Conservation (phyloP, 1,140 invertebrate genomes). For the Eufriesea mexicana region DNA sequence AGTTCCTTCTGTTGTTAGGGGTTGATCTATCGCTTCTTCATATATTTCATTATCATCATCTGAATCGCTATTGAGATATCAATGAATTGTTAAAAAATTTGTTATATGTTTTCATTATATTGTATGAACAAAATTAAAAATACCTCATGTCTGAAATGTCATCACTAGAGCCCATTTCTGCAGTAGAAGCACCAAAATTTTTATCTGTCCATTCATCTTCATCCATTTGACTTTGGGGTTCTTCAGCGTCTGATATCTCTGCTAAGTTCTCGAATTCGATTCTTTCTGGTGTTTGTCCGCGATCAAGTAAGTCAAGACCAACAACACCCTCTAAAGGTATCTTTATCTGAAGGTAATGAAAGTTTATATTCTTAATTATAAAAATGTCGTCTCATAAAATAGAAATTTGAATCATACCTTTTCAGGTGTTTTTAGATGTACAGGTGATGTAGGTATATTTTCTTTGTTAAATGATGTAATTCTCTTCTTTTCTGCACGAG, state of each 20-base stretch:
- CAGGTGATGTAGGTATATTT: slow-evolving; percentile 77
- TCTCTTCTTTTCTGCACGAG: slow-evolving; percentile 77
- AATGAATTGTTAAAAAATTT: slow-evolving; percentile 5
- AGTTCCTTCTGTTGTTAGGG: slow-evolving; percentile 86
- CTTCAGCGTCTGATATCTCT: slow-evolving; percentile 87
- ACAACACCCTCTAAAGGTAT: slow-evolving; percentile 80
- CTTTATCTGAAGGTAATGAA: slow-evolving; percentile 64
- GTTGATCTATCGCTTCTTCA: slow-evolving; percentile 85
- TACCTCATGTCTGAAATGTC: slow-evolving; percentile 88
- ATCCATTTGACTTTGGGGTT: slow-evolving; percentile 91
- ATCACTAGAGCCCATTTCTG: slow-evolving; percentile 87
- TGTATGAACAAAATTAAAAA: not conserved
- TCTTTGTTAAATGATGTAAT: slow-evolving; percentile 78
- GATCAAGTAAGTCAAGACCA: slow-evolving; percentile 84
- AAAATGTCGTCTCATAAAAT: not conserved
- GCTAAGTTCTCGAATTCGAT: slow-evolving; percentile 89
- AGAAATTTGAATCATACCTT: slow-evolving; percentile 66
- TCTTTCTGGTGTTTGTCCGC: slow-evolving; percentile 90
- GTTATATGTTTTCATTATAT: not conserved
- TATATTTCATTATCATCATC: slow-evolving; percentile 85
- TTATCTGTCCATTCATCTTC: slow-evolving; percentile 96
- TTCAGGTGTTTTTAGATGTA: slow-evolving; percentile 74
- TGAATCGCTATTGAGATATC: slow-evolving; percentile 80
- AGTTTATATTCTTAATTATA: not conserved
- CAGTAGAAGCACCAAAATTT: slow-evolving; percentile 91